Evolutionary conservation across 2,888 invertebrate genomes (phyloP).

Genomic region (Oscheius sp.): DNA sequence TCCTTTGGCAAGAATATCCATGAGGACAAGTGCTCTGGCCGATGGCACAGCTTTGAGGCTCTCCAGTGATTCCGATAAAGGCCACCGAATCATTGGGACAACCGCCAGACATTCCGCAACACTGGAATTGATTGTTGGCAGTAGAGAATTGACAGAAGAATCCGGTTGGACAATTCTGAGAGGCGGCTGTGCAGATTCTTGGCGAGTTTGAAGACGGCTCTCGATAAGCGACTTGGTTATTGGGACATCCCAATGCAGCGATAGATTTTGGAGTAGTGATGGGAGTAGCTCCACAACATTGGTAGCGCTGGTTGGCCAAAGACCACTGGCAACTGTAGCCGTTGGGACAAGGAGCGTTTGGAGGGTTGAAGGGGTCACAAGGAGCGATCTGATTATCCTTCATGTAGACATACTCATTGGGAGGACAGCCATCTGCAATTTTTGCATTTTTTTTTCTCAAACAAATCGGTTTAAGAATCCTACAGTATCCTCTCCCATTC

Average conservation of each 20-base stretch:
- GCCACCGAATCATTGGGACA: slow-evolving; percentile 68
- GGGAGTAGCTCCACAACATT: slow-evolving; percentile 68
- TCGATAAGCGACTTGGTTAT: slow-evolving; percentile 66
- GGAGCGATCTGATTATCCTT: slow-evolving; percentile 68
- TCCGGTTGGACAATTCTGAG: slow-evolving; percentile 63
- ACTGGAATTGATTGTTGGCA: slow-evolving; percentile 54
- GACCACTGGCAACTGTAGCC: slow-evolving; percentile 70
- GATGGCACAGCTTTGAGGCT: slow-evolving; percentile 66
- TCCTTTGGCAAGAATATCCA: slow-evolving; percentile 68
- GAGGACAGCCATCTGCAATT: slow-evolving; percentile 64
- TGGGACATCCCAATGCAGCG: slow-evolving; percentile 67
- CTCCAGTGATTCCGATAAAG: slow-evolving; percentile 69
- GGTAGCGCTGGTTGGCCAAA: slow-evolving; percentile 64
- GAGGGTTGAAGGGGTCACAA: slow-evolving; percentile 67
- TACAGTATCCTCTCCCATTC: too few species aligned
- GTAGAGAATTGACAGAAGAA: slow-evolving; percentile 66
- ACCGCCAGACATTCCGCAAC: slow-evolving; percentile 68
- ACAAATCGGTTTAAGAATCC: too few species aligned
- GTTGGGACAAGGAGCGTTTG: slow-evolving; percentile 59
- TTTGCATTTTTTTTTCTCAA: too few species aligned
- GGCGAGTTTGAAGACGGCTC: slow-evolving; percentile 58
- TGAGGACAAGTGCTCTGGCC: slow-evolving; percentile 65
- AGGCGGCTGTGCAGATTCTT: slow-evolving; percentile 64
- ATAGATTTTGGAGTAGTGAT: slow-evolving; percentile 66
- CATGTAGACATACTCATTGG: slow-evolving; percentile 69